Evolutionary conservation across 2,888 invertebrate genomes (phyloP).

Genomic region (Caenorhabditis sp.): DNA sequence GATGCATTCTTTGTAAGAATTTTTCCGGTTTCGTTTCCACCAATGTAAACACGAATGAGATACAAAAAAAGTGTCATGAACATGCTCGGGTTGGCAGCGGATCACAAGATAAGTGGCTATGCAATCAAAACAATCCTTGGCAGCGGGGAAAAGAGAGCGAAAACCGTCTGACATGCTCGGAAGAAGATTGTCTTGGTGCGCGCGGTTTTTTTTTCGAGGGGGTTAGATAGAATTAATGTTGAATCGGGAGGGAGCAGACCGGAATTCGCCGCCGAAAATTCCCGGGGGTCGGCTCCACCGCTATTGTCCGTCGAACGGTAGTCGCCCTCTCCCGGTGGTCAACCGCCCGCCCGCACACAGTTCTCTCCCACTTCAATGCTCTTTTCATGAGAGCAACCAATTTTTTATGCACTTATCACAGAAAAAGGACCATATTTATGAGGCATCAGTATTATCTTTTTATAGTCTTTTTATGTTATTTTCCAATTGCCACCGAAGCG

Average conservation of each 20-base stretch:
- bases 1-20: too few species aligned
- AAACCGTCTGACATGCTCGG: constrained; percentile 32
- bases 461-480: constrained; percentile 21
- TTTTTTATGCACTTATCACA: constrained; percentile 11
- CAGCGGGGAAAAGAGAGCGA: not conserved
- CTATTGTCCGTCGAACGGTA: constrained; percentile 40
- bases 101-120: not conserved
- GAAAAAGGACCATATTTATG: constrained; percentile 18
- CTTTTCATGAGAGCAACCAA: constrained; percentile 24
- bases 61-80: constrained; percentile 25
- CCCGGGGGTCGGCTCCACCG: constrained; percentile 10
- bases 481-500: constrained; percentile 3
- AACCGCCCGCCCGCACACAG: not conserved
- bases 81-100: constrained; percentile 24
- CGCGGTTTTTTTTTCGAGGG: constrained; percentile 20
- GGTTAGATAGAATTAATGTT: constrained; percentile 38
- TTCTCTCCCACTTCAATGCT: constrained; percentile 22
- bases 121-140: not conserved
- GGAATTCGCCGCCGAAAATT: constrained; percentile 37
- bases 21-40: too few species aligned
- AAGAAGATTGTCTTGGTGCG: constrained; percentile 18
- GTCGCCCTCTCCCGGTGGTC: constrained; percentile 25
- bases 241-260: constrained; percentile 46
- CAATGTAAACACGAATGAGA: not conserved
- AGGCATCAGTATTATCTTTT: constrained; percentile 25